These are phyloP conservation scores for Metopolophium dirhodum DNA, from an alignment of 1,140 invertebrate genomes.

Conservation along the genomic window DNA sequence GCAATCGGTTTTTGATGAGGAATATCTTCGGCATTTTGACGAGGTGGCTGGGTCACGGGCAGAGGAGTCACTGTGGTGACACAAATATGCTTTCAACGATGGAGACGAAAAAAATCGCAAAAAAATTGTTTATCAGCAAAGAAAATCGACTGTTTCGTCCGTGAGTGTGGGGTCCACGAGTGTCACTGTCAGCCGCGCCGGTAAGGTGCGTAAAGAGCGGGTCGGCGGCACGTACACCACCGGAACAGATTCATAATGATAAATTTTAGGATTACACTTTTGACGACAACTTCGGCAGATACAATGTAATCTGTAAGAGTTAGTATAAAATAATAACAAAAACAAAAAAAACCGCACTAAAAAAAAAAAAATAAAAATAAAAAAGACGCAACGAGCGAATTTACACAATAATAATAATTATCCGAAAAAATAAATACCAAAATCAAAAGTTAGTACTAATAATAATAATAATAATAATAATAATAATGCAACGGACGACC, in stretches of 20 bases:
- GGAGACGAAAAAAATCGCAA: background rate
- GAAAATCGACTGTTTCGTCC: background rate
- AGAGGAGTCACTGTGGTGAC: background rate
- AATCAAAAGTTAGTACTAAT: background rate
- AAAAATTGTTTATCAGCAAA: background rate
- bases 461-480: background rate
- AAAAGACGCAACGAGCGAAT: background rate
- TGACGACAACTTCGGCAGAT: background rate
- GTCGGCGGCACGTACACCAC: constrained; percentile 12
- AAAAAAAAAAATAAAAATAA: background rate
- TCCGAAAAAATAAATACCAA: background rate
- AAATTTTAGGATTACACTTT: background rate
- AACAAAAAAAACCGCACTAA: background rate
- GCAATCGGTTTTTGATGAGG: constrained; percentile 84
- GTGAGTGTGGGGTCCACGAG: background rate
- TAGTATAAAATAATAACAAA: background rate
- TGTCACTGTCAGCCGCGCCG: background rate
- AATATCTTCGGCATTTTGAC: constrained; percentile 69
- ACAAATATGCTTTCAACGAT: background rate
- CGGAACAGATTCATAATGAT: background rate
- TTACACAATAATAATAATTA: background rate
- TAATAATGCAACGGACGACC: background rate
- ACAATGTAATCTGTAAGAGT: too few relatives aligned
- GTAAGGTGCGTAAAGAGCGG: constrained; percentile 11
- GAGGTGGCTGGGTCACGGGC: background rate